Evolutionary conservation across 2,113 vertebrate genomes (phyloP), one percentile per base, ranked within the genome.

Genomic region (Onychostoma macrolepis): DNA sequence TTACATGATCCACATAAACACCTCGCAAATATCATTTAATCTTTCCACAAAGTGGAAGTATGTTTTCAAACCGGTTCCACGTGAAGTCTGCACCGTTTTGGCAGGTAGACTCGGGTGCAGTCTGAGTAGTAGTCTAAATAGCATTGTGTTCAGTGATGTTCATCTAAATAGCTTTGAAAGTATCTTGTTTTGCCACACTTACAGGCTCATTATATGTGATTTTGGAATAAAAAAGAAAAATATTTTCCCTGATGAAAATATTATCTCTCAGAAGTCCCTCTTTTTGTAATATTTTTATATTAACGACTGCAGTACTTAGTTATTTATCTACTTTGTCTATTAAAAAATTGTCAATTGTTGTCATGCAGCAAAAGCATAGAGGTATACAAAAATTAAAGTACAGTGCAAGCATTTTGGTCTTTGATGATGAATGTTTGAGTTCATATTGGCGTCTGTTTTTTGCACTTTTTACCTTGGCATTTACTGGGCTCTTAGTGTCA

Each of bases 1-100:
- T 87, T 87, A 87, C 79, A 87, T 82, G 72, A 87, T 65, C 80
- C 69, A 74, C 50, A 87, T 75, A 61, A 82, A 82, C 43, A 76
- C 45, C 58, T 75, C 7, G 12, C 53, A 87, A 87, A 81, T 87
- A 76, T n/a, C 38, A 38, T 82, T 87, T 82, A 75, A 82, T 87
- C 28, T 75, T 87, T 80, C 77, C 77, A 4, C 36, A 48, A 82
- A 82, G 77, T 86, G 78, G 50, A 81, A 6, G 63, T 83, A 21
- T 33, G 63, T 83, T 50, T 83, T 50, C 28, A 69, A 50, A 69
- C 63, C 4, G 19, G 58, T 43, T 81, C n/a, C 38, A 45, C 2
- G 8, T 19, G 9, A 43, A 45, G 24, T 5, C 36, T 43, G 36
- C 15, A 81, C n/a, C 65, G 58, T 81, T 81, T 45, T 81, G 80